Conservation (phyloP, 2,888 invertebrate genomes). For the Escarpia spicata region DNA sequence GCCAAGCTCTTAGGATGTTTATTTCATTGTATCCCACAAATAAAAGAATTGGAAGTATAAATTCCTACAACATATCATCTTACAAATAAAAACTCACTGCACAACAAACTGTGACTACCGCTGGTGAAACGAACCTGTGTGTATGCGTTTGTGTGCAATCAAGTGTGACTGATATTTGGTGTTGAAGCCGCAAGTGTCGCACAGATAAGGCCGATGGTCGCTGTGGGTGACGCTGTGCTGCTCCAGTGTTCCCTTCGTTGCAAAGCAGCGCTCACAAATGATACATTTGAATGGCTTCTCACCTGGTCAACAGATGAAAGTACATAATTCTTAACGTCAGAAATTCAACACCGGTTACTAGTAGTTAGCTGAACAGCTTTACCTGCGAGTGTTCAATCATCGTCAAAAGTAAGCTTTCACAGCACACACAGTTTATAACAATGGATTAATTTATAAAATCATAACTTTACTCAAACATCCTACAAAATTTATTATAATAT, state of each 20-base stretch:
- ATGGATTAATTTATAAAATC: too few relatives aligned
- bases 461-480: too few relatives aligned
- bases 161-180: conserved; percentile 76
- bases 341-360: background rate
- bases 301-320: conserved; percentile 54
- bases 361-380: too few relatives aligned
- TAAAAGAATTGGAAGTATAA: background rate
- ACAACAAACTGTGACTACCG: background rate
- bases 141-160: conserved; percentile 74
- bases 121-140: conserved; percentile 67
- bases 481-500: too few relatives aligned
- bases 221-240: conserved; percentile 72
- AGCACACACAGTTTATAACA: too few relatives aligned
- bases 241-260: conserved; percentile 72
- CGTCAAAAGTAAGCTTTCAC: too few relatives aligned
- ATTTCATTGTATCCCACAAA: background rate
- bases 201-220: conserved; percentile 71
- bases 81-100: background rate
- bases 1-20: background rate
- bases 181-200: conserved; percentile 76
- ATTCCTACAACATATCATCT: background rate
- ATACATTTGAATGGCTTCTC: conserved; percentile 72
- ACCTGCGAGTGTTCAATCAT: too few relatives aligned
- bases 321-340: conserved; percentile 25
- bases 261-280: conserved; percentile 72